Percentiles rank a stretch among this genome's conserved stretches.
These are phyloP conservation scores for Eupithecia exiguata DNA, from an alignment of 2,888 invertebrate genomes.

Conservation along the genomic window DNA sequence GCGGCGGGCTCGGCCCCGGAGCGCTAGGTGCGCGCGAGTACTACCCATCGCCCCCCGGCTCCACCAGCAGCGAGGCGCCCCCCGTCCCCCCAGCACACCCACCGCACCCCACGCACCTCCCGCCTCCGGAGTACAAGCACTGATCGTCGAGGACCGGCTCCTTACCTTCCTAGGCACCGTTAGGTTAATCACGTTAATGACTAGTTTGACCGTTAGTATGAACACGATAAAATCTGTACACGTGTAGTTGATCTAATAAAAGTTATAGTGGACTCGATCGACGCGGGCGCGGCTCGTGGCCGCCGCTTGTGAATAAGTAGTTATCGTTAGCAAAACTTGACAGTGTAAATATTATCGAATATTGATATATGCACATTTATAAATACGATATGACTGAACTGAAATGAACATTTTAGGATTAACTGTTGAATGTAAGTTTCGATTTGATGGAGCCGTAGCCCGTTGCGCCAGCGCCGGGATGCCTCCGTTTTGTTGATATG, in stretches of 20 bases:
- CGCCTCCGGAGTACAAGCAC: slow-evolving; percentile 88
- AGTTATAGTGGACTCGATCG: slow-evolving; percentile 58
- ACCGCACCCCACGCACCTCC: slow-evolving; percentile 66
- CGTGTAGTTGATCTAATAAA: slow-evolving; percentile 65
- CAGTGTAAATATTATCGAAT: slow-evolving; percentile 67
- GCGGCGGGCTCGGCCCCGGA: slow-evolving; percentile 79
- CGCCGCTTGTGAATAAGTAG: slow-evolving; percentile 70
- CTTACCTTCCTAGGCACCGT: slow-evolving; percentile 62
- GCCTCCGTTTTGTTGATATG: slow-evolving; percentile 59
- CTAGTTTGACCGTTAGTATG: slow-evolving; percentile 69
- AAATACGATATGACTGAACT: slow-evolving; percentile 78
- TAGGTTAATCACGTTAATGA: slow-evolving; percentile 66
- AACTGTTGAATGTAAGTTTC: slow-evolving; percentile 69
- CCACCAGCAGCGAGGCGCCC: slow-evolving; percentile 73
- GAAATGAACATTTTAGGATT: slow-evolving; percentile 65
- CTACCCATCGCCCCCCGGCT: slow-evolving; percentile 72
- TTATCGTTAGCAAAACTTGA: slow-evolving; percentile 67
- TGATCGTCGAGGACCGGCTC: slow-evolving; percentile 79
- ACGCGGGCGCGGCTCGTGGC: slow-evolving; percentile 52
- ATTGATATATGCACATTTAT: slow-evolving; percentile 64
- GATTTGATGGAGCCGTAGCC: slow-evolving; percentile 56
- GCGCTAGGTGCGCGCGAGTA: slow-evolving; percentile 72
- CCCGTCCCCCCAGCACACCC: slow-evolving; percentile 53
- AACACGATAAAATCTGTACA: slow-evolving; percentile 68
- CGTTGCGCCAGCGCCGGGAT: slow-evolving; percentile 60